Base-by-base conservation (phyloP, 2,888 invertebrate genomes). In the Candidula unifasciata region DNA sequence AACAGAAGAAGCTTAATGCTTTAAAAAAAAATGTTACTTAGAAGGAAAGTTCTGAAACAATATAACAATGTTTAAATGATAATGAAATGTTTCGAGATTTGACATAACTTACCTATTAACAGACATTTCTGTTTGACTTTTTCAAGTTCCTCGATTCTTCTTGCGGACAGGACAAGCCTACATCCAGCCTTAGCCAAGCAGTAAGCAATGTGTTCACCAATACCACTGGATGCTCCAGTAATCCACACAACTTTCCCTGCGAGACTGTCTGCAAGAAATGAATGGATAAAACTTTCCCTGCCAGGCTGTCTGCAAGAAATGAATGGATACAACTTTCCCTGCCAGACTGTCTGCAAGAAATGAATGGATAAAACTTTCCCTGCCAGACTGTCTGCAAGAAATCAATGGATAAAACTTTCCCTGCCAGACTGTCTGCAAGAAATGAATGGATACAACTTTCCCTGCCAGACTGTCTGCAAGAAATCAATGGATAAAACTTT, bases 201-300 rank as follows among this genome's bases (percentile, higher is more conserved):
- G 86, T 96, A 95, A 0, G 97, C 96, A 76, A 96, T 94, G 87
- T 95, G 93, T 93, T 96, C 96, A 3, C 97, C 97, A 86, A 97
- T 97, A n/a, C 97, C 97, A 94, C 96, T 96, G 0, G 97, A 97
- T 0, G 97, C 96, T 73, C 97, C 97, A 1, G 96, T 96, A 88
- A 97, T 96, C 96, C 97, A 97, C 2, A 97, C 95, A 3, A 97
- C 96, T 93, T 96, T 96, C 0, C 96, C 96, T 69, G 94, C 93
- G 80, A 96, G 93, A 6, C 93, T 92, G 64, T 94, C 95, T 95
- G 74, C 27, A 57, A 74, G n/a, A 73, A 52, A 97, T 96, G 71
- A 97, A 97, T 1, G 96, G 96, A 88, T 97, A 96, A 96, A 97
- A 97, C 96, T 93, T 96, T 96, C 0, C 96, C 96, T 69, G 94